Percentiles rank a stretch among this genome's conserved stretches.
Evolutionary conservation across 1,140 invertebrate genomes (phyloP).

Genomic region (Amphibalanus amphitrite): DNA sequence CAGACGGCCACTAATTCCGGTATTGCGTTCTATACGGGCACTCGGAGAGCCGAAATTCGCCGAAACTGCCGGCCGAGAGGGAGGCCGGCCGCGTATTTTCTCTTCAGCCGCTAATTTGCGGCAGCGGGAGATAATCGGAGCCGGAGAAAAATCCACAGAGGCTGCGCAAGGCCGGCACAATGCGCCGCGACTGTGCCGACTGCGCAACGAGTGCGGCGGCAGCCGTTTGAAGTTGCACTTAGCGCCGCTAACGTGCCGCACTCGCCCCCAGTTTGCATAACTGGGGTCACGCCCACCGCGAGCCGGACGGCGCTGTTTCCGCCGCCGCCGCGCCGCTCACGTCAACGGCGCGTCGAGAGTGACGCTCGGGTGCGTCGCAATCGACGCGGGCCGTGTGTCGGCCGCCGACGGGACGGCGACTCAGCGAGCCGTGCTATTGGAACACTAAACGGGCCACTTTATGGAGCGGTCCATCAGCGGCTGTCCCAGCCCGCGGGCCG

Average conservation of each 20-base stretch:
- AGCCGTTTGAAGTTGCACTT: neutral
- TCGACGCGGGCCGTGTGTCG: neutral
- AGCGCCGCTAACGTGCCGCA: neutral
- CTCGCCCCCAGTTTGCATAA: neutral
- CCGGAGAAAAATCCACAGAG: neutral
- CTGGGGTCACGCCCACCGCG: too few species aligned
- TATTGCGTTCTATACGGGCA: neutral
- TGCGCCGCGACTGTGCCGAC: neutral
- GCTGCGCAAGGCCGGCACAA: neutral
- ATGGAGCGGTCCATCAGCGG: neutral
- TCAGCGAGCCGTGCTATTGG: neutral
- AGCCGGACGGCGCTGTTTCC: too few species aligned
- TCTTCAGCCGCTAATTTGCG: neutral
- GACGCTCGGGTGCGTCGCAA: neutral
- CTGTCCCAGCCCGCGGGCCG: too few species aligned
- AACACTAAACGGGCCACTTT: neutral
- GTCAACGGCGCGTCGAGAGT: too few species aligned
- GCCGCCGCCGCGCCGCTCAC: too few species aligned
- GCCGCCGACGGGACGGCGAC: neutral
- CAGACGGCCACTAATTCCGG: neutral
- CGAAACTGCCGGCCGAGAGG: neutral
- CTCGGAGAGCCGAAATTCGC: neutral
- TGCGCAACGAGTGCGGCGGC: neutral
- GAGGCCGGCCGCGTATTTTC: neutral
- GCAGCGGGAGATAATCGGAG: neutral